Evolutionary conservation across 2,797 vertebrate genomes (phyloP).

Genomic region (Acropternis orthonyx): DNA sequence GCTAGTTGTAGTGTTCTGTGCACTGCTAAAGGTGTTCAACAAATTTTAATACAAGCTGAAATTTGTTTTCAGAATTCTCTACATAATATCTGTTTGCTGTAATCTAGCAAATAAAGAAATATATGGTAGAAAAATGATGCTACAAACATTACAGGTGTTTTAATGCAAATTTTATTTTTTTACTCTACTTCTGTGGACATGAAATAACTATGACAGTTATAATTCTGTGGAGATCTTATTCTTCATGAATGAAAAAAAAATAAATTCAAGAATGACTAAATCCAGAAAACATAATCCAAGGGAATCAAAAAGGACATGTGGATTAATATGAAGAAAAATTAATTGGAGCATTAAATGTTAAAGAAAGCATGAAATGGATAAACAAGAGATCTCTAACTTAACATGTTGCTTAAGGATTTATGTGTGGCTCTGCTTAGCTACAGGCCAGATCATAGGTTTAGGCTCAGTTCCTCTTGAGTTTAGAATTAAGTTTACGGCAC

Average conservation of each 20-base stretch:
- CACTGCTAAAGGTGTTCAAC: not conserved
- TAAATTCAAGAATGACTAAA: not conserved
- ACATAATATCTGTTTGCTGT: not conserved
- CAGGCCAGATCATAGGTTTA: not conserved
- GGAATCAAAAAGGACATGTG: slow-evolving; percentile 18
- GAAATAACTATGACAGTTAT: not conserved
- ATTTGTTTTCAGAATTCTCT: not conserved
- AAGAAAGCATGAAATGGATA: slow-evolving; percentile 30
- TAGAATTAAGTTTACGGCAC: not conserved
- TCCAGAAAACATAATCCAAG: slow-evolving; percentile 6
- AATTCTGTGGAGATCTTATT: not conserved
- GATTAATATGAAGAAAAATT: slow-evolving; percentile 1
- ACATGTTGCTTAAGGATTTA: not conserved
- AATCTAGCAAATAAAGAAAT: not conserved
- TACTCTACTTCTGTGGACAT: not conserved
- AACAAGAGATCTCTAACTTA: slow-evolving; percentile 15
- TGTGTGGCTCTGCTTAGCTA: not conserved
- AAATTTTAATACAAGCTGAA: not conserved
- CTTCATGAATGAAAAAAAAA: not conserved
- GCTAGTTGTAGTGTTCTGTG: not conserved
- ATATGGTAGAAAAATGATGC: not conserved
- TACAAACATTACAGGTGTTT: not conserved
- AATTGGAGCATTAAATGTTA: slow-evolving; percentile 47
- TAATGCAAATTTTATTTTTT: not conserved
- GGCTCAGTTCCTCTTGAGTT: not conserved